phyloP scores from a whole-genome alignment of 2,113 vertebrate genomes.

The Emydura subglobosa region DNA sequence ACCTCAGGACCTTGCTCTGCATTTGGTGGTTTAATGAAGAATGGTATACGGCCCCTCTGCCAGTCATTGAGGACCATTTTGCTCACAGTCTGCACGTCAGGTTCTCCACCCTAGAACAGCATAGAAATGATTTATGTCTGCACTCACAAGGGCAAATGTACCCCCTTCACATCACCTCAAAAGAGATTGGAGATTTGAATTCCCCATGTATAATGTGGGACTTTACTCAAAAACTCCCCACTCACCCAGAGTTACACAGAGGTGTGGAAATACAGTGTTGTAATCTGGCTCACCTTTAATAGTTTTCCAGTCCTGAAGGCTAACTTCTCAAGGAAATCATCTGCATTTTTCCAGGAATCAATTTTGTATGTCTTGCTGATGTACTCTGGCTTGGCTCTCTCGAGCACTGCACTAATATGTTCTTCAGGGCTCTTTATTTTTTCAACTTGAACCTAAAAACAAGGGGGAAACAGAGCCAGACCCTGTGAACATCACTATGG shows the following conservation, averaged over 20 bases:
- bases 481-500: neutral
- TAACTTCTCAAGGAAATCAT: constrained; percentile 96
- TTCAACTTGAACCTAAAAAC: constrained; percentile 95
- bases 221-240: neutral
- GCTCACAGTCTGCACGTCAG: constrained; percentile 91
- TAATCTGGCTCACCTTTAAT: constrained; percentile 85
- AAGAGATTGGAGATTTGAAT: neutral
- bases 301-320: constrained; percentile 93
- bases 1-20: constrained; percentile 84
- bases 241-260: accelerated
- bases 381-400: constrained; percentile 95
- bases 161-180: accelerated
- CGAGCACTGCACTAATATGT: constrained; percentile 91
- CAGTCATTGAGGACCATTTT: constrained; percentile 99
- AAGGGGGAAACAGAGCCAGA: neutral
- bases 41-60: constrained; percentile 97
- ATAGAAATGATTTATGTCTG: neutral
- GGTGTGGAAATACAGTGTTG: neutral
- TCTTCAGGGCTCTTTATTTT: constrained; percentile 96
- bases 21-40: constrained; percentile 94
- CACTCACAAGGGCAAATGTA: accelerated
- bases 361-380: constrained; percentile 95
- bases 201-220: neutral
- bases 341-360: constrained; percentile 88
- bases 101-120: constrained; percentile 90